Conservation (phyloP, 2,888 invertebrate genomes). For the Cotesia congregata region DNA sequence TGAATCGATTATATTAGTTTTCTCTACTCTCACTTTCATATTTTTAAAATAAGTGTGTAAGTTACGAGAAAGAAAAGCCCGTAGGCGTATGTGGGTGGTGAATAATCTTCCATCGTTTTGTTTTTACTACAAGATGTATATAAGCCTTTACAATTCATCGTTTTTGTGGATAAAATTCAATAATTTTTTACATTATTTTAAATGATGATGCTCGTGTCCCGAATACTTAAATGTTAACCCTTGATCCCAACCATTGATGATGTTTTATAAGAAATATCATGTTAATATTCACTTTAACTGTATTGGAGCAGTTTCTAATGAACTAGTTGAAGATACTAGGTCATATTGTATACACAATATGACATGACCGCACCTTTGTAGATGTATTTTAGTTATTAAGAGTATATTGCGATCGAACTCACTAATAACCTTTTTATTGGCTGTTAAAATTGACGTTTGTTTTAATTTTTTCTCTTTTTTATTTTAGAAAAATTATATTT, state of each 20-base stretch:
- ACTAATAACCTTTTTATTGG: conserved; percentile 34
- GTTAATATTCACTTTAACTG: background rate
- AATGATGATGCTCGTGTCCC: background rate
- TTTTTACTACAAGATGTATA: background rate
- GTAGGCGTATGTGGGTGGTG: conserved; percentile 26
- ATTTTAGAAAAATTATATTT: background rate
- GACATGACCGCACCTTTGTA: conserved; percentile 40
- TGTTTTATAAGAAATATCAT: background rate
- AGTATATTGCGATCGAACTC: conserved; percentile 21
- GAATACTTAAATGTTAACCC: background rate
- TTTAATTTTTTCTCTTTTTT: background rate
- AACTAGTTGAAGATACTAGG: background rate
- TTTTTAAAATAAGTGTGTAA: conserved; percentile 18
- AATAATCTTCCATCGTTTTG: conserved; percentile 22
- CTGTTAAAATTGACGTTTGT: conserved; percentile 25
- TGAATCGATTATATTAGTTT: conserved; percentile 23
- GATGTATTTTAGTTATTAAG: conserved; percentile 47
- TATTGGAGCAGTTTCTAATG: background rate
- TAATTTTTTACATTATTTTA: background rate
- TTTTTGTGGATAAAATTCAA: background rate
- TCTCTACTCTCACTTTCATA: conserved; percentile 22
- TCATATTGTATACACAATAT: conserved; percentile 15
- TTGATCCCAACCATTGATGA: background rate
- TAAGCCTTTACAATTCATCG: background rate
- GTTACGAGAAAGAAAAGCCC: background rate